Conservation (phyloP, 2,113 vertebrate species). For the Verasper variegatus region DNA sequence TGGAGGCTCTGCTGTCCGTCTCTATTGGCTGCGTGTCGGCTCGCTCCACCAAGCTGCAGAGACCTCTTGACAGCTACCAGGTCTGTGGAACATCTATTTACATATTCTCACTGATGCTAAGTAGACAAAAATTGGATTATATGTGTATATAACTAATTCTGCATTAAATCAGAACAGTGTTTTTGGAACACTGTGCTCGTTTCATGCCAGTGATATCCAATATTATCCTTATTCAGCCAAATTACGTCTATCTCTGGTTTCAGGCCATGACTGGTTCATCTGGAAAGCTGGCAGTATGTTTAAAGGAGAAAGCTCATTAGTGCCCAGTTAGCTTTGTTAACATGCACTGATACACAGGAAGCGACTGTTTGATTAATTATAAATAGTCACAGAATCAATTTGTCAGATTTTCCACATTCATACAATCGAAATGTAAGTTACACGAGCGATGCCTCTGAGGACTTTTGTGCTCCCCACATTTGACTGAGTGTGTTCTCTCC, state of each 20-base stretch:
- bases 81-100: constrained; percentile 74
- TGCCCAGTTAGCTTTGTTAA: constrained; percentile 19
- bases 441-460: constrained; percentile 24
- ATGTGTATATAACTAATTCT: neutral
- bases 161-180: constrained; percentile 21
- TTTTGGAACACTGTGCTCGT: constrained; percentile 12
- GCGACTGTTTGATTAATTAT: neutral
- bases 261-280: constrained; percentile 24
- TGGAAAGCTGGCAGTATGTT: constrained; percentile 34
- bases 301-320: constrained; percentile 37
- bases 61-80: constrained; percentile 98
- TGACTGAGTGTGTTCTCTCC: constrained; percentile 92
- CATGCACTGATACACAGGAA: constrained; percentile 19
- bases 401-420: neutral
- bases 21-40: constrained; percentile 94
- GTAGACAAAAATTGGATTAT: constrained; percentile 1
- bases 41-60: constrained; percentile 92
- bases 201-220: constrained; percentile 15
- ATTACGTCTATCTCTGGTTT: constrained; percentile 35
- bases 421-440: neutral
- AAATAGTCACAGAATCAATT: neutral
- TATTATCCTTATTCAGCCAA: constrained; percentile 35
- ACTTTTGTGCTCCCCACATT: constrained; percentile 61
- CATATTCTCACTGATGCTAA: neutral
- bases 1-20: constrained; percentile 92